Conservation (phyloP, 1,140 invertebrate genomes). For the Zaprionus capensis region DNA sequence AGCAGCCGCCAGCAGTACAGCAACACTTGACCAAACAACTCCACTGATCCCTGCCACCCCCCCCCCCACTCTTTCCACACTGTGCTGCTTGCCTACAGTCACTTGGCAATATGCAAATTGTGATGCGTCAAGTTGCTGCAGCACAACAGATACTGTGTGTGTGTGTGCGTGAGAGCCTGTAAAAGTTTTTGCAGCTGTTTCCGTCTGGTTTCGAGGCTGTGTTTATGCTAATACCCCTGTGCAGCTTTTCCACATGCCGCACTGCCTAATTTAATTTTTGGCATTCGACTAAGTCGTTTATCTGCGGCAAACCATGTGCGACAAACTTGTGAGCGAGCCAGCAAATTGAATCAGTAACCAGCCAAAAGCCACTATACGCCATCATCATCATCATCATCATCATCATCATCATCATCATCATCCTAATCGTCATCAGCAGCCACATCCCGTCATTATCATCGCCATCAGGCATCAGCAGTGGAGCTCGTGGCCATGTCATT, state of each 20-base stretch:
- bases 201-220: not conserved
- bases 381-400: constrained; percentile 19
- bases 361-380: constrained; percentile 47
- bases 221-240: constrained; percentile 56
- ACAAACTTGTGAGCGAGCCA: constrained; percentile 46
- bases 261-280: constrained; percentile 69
- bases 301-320: constrained; percentile 55
- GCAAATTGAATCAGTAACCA: constrained; percentile 67
- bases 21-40: constrained; percentile 40
- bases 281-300: constrained; percentile 74
- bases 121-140: constrained; percentile 45
- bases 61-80: not conserved
- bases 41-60: not conserved
- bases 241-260: constrained; percentile 32
- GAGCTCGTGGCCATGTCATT: not conserved
- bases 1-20: constrained; percentile 15
- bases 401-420: not conserved
- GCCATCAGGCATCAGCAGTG: not conserved
- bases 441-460: not conserved
- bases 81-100: not conserved
- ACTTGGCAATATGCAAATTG: constrained; percentile 72
- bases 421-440: not conserved
- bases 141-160: constrained; percentile 1
- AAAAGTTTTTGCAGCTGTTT: constrained; percentile 40
- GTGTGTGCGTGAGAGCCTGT: constrained; percentile 7